phyloP scores from a whole-genome alignment of 1,140 invertebrate genomes.

The Drosophila prosaltans region DNA sequence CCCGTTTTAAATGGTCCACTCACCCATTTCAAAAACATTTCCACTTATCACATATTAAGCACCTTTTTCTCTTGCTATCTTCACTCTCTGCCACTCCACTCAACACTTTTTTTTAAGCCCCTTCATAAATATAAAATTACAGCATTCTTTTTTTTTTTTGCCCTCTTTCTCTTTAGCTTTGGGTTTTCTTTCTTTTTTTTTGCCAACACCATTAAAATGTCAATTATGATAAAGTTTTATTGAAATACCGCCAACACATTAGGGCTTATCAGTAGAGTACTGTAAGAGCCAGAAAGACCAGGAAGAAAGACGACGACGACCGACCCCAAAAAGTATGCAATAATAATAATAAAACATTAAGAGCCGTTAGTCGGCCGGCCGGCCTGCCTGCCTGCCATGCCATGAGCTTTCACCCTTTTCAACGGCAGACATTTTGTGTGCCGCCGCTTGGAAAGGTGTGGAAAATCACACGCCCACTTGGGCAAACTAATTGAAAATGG shows the following conservation, averaged over 20 bases:
- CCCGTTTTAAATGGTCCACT: neutral
- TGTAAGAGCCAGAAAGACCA: constrained; percentile 24
- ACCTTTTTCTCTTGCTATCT: constrained; percentile 64
- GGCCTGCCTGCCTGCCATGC: neutral
- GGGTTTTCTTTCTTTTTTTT: constrained; percentile 39
- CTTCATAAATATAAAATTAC: constrained; percentile 75
- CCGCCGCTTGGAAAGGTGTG: constrained; percentile 45
- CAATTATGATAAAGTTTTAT: constrained; percentile 82
- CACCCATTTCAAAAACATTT: constrained; percentile 14
- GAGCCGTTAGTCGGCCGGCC: constrained; percentile 29
- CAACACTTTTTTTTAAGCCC: constrained; percentile 43
- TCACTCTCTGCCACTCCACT: constrained; percentile 26
- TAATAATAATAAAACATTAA: constrained; percentile 79
- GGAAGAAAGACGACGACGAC: neutral
- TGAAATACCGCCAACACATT: constrained; percentile 73
- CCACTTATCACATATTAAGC: constrained; percentile 69
- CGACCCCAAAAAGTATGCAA: constrained; percentile 56
- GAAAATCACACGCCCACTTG: constrained; percentile 78
- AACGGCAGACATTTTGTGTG: constrained; percentile 49
- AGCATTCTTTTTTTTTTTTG: constrained; percentile 32
- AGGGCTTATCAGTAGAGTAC: constrained; percentile 67
- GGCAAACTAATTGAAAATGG: constrained; percentile 75
- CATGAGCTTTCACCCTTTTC: constrained; percentile 65
- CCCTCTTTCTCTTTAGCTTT: neutral
- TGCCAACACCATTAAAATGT: constrained; percentile 70